Evolutionary conservation across 2,888 invertebrate genomes (phyloP).

Genomic region (Stramonita haemastoma): DNA sequence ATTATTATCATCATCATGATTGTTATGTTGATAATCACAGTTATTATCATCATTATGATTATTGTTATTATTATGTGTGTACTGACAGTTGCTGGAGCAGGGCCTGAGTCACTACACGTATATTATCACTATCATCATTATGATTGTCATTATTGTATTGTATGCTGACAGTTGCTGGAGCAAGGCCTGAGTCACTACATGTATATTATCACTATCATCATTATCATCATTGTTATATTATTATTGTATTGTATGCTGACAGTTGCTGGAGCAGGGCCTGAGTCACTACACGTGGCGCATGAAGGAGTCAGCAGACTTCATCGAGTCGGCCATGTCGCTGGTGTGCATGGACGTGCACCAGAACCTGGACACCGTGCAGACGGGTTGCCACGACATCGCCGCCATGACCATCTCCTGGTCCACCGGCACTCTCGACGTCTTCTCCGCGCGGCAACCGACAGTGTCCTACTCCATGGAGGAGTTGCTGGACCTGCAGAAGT

Average conservation of each 20-base stretch:
- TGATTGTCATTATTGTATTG: no score
- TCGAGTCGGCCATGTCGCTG: slow-evolving; percentile 75
- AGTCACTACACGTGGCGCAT: slow-evolving; percentile 75
- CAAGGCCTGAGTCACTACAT: not conserved
- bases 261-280: slow-evolving; percentile 76
- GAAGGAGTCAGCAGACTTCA: slow-evolving; percentile 76
- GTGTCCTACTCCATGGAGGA: slow-evolving; percentile 73
- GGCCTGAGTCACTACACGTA: no score
- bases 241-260: slow-evolving; percentile 16
- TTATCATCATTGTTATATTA: not conserved
- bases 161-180: not conserved
- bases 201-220: not conserved
- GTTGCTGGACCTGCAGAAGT: slow-evolving; percentile 71
- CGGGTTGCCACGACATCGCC: slow-evolving; percentile 73
- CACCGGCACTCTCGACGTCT: slow-evolving; percentile 71
- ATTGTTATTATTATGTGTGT: no score
- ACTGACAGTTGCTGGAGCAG: no score
- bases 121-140: no score
- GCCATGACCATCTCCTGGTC: slow-evolving; percentile 75
- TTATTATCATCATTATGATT: no score
- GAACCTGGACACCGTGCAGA: slow-evolving; percentile 75
- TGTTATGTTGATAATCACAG: no score
- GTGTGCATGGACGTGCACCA: slow-evolving; percentile 75
- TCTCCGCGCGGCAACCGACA: slow-evolving; percentile 61
- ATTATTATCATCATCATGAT: no score